Conservation (phyloP, 35 echinoderm and acorn worm species). For the Heliocidaris erythrogramma region DNA sequence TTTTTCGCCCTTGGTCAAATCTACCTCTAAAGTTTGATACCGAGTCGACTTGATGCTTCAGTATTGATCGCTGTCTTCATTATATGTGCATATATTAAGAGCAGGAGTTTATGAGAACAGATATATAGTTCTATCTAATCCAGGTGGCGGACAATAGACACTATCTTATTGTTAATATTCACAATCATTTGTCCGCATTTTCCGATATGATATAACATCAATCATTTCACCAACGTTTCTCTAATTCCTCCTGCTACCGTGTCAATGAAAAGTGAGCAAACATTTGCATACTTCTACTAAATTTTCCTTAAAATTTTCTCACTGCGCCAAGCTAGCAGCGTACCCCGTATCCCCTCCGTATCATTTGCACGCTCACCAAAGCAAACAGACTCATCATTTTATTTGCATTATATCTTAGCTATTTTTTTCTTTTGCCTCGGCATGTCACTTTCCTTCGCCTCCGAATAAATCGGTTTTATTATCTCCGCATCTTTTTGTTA, state of each 20-base stretch:
- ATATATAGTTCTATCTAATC: neutral
- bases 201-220: constrained; percentile 29
- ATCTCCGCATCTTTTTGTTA: constrained; percentile 32
- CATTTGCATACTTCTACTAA: constrained; percentile 33
- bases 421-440: constrained; percentile 14
- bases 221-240: constrained; percentile 30
- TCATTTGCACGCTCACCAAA: constrained; percentile 35
- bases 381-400: constrained; percentile 48
- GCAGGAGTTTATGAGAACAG: neutral
- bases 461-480: constrained; percentile 35
- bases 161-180: constrained; percentile 9
- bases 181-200: constrained; percentile 31
- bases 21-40: neutral
- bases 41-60: neutral
- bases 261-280: constrained; percentile 36
- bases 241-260: constrained; percentile 7
- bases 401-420: constrained; percentile 31
- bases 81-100: neutral
- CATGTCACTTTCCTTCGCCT: constrained; percentile 23
- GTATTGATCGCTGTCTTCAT: neutral
- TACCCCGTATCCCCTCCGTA: constrained; percentile 31
- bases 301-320: neutral
- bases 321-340: neutral
- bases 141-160: neutral
- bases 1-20: neutral